Evolutionary conservation across 1,140 invertebrate genomes (phyloP).

Genomic region (Panonychus citri): DNA sequence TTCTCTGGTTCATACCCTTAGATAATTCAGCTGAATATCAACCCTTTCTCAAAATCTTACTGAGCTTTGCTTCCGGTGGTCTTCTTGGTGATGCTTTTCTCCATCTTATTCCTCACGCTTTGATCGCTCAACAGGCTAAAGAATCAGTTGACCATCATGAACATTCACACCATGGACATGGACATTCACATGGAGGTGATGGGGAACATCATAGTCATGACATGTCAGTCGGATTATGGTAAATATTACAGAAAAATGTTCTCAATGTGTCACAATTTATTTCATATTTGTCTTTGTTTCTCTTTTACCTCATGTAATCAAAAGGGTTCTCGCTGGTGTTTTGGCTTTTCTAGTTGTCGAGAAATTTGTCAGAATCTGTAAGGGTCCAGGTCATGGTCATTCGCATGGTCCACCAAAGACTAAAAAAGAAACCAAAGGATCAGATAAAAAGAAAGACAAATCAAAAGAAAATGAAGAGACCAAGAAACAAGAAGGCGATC

Average conservation of each 20-base stretch:
- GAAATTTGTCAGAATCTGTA: slow-evolving; percentile 69
- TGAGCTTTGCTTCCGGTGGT: slow-evolving; percentile 84
- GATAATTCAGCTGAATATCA: slow-evolving; percentile 60
- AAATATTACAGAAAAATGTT: no score
- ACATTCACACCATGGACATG: slow-evolving; percentile 28
- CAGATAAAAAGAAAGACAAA: slow-evolving; percentile 24
- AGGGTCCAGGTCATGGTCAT: slow-evolving; percentile 49
- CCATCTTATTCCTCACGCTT: slow-evolving; percentile 83
- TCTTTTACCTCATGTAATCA: no score
- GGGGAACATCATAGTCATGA: slow-evolving; percentile 31
- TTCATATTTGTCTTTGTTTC: no score
- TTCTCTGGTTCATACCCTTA: slow-evolving; percentile 78
- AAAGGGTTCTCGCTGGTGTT: slow-evolving; percentile 60
- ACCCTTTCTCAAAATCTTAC: slow-evolving; percentile 57
- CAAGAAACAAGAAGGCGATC: no score
- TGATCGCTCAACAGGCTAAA: slow-evolving; percentile 30
- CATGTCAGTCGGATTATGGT: slow-evolving; percentile 58
- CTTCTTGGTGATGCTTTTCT: slow-evolving; percentile 85
- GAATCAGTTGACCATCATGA: slow-evolving; percentile 20
- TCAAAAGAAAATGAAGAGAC: slow-evolving; percentile 2
- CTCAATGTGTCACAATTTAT: no score
- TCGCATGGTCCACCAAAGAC: not conserved
- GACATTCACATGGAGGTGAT: slow-evolving; percentile 21
- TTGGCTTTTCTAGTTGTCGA: slow-evolving; percentile 73
- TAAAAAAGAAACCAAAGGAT: not conserved